These are phyloP conservation scores for Pipra filicauda DNA, from an alignment of 2,113 vertebrate species.

Conservation along the genomic window DNA sequence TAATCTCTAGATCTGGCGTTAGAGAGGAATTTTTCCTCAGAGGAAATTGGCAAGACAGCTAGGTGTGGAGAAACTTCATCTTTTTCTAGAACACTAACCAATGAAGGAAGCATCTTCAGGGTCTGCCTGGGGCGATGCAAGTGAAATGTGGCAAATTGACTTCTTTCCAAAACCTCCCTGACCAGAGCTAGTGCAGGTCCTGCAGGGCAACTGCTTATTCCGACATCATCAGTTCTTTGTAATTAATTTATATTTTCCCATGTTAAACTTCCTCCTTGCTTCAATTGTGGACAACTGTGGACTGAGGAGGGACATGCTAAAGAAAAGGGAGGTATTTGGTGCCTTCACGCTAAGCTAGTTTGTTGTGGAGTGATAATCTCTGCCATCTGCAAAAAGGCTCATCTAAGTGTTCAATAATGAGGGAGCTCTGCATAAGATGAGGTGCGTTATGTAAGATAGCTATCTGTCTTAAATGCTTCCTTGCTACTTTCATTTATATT, in stretches of 20 bases:
- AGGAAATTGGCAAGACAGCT: neutral
- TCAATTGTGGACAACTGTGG: neutral
- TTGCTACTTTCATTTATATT: neutral
- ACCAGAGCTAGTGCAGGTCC: neutral
- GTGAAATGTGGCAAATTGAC: neutral
- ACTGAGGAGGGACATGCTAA: neutral
- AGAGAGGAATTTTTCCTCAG: neutral
- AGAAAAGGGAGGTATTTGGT: neutral
- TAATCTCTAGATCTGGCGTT: slow-evolving; percentile 8
- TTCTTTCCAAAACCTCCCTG: neutral
- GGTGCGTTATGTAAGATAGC: neutral
- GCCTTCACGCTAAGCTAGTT: neutral
- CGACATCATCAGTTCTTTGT: neutral
- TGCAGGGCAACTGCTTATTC: neutral
- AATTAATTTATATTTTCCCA: neutral
- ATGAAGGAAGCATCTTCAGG: neutral
- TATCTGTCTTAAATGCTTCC: neutral
- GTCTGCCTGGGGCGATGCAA: neutral
- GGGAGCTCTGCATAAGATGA: neutral
- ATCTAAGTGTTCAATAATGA: neutral
- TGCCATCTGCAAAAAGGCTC: neutral
- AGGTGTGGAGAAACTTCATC: neutral
- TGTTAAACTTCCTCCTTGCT: neutral
- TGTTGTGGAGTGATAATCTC: neutral
- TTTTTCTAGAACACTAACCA: neutral